These are phyloP conservation scores for Margaritifera margaritifera DNA, from an alignment of 2,888 invertebrate species.

Conservation along the genomic window DNA sequence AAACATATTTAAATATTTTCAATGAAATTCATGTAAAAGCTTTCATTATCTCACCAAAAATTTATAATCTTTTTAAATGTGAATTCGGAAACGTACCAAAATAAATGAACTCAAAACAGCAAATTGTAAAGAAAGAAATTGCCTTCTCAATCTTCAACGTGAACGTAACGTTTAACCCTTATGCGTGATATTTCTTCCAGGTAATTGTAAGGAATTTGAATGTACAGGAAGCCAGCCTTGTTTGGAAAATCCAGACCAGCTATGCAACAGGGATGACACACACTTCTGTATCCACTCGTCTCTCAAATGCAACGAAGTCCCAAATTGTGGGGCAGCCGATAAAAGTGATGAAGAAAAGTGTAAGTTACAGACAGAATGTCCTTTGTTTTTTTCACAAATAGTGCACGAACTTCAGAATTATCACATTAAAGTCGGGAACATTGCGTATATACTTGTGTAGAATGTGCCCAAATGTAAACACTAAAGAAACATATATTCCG, in stretches of 20 bases:
- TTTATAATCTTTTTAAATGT: too few species aligned
- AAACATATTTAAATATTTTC: too few species aligned
- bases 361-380: conserved; percentile 33
- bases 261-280: conserved; percentile 24
- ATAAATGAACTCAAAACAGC: background rate
- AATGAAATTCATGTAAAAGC: too few species aligned
- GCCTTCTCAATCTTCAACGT: background rate
- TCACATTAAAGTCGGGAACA: too few species aligned
- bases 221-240: conserved; percentile 38
- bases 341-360: conserved; percentile 68
- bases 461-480: too few species aligned
- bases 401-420: too few species aligned
- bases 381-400: background rate
- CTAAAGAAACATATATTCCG: too few species aligned
- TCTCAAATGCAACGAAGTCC: conserved; percentile 82
- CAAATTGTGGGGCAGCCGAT: conserved; percentile 80
- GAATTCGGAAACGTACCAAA: background rate
- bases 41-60: too few species aligned
- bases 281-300: conserved; percentile 80
- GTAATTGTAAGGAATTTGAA: conserved; percentile 55
- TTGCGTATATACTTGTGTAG: too few species aligned
- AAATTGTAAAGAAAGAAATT: background rate
- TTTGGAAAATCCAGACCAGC: conserved; percentile 12
- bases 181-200: conserved; percentile 25
- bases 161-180: background rate